Evolutionary conservation across 2,113 vertebrate species (phyloP), one percentile per base, ranked within the genome.

Genomic region (Hypomesus transpacificus): DNA sequence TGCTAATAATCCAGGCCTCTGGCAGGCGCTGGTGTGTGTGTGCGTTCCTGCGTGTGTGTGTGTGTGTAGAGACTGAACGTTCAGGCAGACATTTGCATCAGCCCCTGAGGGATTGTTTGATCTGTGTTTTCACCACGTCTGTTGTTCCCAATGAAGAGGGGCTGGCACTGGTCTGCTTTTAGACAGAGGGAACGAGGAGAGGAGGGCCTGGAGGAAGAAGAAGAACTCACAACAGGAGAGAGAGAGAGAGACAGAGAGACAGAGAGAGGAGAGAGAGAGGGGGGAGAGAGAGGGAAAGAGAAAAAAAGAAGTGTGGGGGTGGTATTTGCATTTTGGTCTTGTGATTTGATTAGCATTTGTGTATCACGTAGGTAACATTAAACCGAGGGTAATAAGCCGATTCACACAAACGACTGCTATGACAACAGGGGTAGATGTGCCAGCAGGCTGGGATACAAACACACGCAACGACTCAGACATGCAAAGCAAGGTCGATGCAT

Each of bases 1-100:
- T 39, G 3, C 39, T 39, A 9, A 11, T 39, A 39, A 39, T 14
- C 53, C 6, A 20, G 53, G 17, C 6, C 53, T 39, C 39, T 6
- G 39, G 39, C 39, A 39, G 39, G 61, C 31, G 59, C 52, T 16
- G 31, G 70, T 65, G 70, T 56, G 70, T 28, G 21, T n/a, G 70
- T 66, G 69, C 24, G 28, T 54, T 51, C 26, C 28, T 34, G 66
- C 51, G 21, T 58, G 67, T 69, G 53, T 57, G 28, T 22, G 59
- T 82, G 77, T 61, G 62, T 84, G 69, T 71, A 9, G 50, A 63
- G 70, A 72, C 59, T 7, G 80, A 77, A 77, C 70, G 11, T 53
- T 58, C 66, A 16, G 66, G 75, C 65, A 71, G 54, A 77, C 64
- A 86, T 88, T 86, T 82, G 83, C 86, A 87, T 85, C 46, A 63